These are phyloP conservation scores for Idaea biselata DNA, from an alignment of 2,888 invertebrate species.

Conservation along the genomic window DNA sequence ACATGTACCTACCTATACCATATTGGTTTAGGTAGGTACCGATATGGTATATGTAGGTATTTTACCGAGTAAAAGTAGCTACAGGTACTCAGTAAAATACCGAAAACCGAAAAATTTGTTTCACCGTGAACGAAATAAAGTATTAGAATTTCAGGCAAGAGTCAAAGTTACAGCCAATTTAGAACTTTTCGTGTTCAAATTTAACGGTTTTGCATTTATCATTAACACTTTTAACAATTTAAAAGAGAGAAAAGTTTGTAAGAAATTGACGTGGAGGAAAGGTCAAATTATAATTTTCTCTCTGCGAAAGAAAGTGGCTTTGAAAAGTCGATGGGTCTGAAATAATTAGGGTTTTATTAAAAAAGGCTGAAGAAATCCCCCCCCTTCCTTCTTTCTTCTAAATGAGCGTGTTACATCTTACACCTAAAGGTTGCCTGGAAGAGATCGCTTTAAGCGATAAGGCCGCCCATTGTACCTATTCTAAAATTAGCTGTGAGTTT, in stretches of 20 bases:
- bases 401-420: no score
- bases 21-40: no score
- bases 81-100: no score
- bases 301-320: neutral
- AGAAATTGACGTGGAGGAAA: neutral
- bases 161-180: neutral
- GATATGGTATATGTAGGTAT: no score
- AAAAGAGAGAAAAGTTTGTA: neutral
- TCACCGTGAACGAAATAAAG: neutral
- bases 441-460: no score
- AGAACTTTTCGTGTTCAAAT: neutral
- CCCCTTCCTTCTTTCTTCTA: no score
- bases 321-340: neutral
- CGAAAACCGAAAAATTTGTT: neutral
- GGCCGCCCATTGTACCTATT: no score
- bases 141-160: neutral
- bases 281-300: neutral
- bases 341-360: neutral
- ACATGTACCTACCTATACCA: no score
- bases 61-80: no score
- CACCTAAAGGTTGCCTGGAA: no score
- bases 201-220: constrained; percentile 1
- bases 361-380: neutral
- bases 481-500: no score
- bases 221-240: constrained; percentile 1